Evolutionary conservation across 2,888 invertebrate species (phyloP).

Genomic region (Lucinisca nassula): DNA sequence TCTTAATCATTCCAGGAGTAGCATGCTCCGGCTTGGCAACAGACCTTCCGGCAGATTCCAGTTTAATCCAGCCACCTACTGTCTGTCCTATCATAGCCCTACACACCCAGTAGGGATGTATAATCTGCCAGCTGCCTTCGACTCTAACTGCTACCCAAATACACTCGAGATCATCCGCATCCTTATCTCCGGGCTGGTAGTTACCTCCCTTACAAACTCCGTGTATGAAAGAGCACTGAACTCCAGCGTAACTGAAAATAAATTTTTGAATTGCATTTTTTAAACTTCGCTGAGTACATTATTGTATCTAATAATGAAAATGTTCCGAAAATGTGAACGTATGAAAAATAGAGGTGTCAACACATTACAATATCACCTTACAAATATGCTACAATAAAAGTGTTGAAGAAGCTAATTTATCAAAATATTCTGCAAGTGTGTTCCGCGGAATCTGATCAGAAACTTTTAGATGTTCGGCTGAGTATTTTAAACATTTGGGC

Average conservation of each 20-base stretch:
- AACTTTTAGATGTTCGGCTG: too few species aligned
- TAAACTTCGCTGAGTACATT: too few species aligned
- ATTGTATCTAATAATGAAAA: too few species aligned
- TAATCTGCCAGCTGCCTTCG: constrained; percentile 81
- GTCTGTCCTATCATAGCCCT: constrained; percentile 22
- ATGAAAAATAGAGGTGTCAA: too few species aligned
- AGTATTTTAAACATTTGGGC: too few species aligned
- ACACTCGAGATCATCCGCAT: neutral
- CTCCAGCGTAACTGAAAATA: constrained; percentile 20
- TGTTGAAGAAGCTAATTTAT: too few species aligned
- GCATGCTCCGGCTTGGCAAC: neutral
- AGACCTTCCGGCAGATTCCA: constrained; percentile 17
- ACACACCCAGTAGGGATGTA: constrained; percentile 73
- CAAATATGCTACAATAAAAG: too few species aligned
- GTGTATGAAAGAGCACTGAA: constrained; percentile 37
- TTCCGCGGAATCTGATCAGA: too few species aligned
- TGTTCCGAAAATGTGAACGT: too few species aligned
- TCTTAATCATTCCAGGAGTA: constrained; percentile 16
- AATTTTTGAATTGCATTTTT: neutral
- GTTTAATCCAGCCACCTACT: constrained; percentile 24
- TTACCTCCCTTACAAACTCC: constrained; percentile 29
- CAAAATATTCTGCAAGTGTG: too few species aligned
- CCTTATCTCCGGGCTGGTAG: constrained; percentile 32
- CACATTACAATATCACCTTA: too few species aligned
- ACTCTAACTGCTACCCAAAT: constrained; percentile 81